Evolutionary conservation across 2,113 vertebrate genomes (phyloP), one percentile per base, ranked within the genome.

Genomic region (Tonatia bakeri): DNA sequence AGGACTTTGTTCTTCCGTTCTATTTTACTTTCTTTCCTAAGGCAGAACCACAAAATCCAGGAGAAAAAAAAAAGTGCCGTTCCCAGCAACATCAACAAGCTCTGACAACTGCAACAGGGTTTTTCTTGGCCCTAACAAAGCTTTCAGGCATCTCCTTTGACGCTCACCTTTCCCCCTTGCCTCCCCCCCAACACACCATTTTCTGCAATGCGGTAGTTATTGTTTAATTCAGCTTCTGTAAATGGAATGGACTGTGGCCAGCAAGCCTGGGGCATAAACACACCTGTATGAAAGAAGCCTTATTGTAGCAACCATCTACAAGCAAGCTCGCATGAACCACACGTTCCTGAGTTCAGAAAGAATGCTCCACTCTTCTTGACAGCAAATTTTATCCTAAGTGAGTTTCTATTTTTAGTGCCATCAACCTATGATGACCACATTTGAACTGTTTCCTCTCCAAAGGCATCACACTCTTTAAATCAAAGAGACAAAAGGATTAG

Each of bases 191-290:
- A 92, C 93, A 87, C 97, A 87, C 97, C 97, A 98, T 97, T 98
- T 99, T 99, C 99, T 99, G 98, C 99, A 99, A 99, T 99, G 99
- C 97, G 97, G 99, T 99, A 99, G 99, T 99, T 99, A 99, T 99
- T 99, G 99, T 99, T 99, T 99, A 99, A 99, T 99, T 99, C 99
- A 99, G 99, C 98, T 98, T 98, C 98, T 99, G 98, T 99, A 99
- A 99, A 99, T 99, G 99, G 99, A 99, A 99, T 99, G 99, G 99
- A 99, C 99, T 99, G 98, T 99, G 99, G 99, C 99, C 99, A 99
- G 99, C 98, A 99, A 98, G 99, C 99, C 99, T 98, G 99, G 98
- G 99, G 99, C 99, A 98, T 99, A 99, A 99, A 99, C 99, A 99
- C 99, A 99, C 99, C 99, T 99, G 99, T 99, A 99, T 99, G 99